Conservation (phyloP, 2,888 invertebrate genomes). For the Spatulosminthurus flaviceps region DNA sequence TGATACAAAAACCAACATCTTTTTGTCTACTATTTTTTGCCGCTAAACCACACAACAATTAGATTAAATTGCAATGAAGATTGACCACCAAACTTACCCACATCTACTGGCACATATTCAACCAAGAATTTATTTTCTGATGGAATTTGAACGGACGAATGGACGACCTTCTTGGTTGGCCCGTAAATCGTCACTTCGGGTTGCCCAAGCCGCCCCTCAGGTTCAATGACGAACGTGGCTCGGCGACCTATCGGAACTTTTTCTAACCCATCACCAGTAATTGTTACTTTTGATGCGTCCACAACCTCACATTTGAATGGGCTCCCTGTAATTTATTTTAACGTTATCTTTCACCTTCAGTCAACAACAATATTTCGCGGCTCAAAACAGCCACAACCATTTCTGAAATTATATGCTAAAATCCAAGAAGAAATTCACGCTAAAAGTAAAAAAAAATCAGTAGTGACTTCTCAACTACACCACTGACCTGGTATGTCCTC, state of each 20-base stretch:
- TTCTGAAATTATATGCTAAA: no score
- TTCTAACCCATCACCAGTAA: slow-evolving; percentile 82
- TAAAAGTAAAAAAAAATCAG: no score
- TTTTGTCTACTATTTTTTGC: no score
- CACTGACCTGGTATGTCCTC: slow-evolving; percentile 86
- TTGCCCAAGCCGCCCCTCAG: slow-evolving; percentile 74
- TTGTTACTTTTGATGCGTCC: slow-evolving; percentile 84
- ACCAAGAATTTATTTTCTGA: slow-evolving; percentile 67
- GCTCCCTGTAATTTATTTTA: slow-evolving; percentile 71
- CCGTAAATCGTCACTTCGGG: slow-evolving; percentile 84
- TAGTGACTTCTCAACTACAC: not conserved
- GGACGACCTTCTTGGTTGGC: slow-evolving; percentile 76
- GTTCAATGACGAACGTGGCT: slow-evolving; percentile 87
- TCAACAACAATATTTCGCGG: no score
- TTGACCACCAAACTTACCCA: slow-evolving; percentile 71
- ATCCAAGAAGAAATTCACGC: no score
- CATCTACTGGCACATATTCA: slow-evolving; percentile 84
- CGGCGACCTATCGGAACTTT: slow-evolving; percentile 87
- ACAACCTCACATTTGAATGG: slow-evolving; percentile 83
- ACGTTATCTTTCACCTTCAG: no score
- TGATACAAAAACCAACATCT: not conserved
- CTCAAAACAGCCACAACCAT: no score
- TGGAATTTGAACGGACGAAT: slow-evolving; percentile 69
- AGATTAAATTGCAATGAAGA: not conserved
- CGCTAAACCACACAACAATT: no score